A percentile compares a stretch with the other conserved stretches of the same genome.
Evolutionary conservation across 2,888 invertebrate genomes (phyloP).

Genomic region (Aleiodes testaceus): DNA sequence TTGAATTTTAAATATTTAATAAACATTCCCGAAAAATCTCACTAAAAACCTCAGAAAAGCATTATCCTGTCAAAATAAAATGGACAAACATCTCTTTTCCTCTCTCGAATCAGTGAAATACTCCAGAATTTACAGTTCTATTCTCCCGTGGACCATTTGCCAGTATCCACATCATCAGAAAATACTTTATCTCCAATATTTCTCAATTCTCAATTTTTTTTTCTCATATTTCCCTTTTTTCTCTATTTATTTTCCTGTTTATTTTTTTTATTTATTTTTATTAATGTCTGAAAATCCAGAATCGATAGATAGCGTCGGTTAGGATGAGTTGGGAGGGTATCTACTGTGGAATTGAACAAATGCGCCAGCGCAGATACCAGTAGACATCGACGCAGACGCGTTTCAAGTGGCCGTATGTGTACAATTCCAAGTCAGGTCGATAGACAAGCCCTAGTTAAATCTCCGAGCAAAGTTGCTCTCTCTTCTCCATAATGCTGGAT

Average conservation of each 20-base stretch:
- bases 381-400: constrained; percentile 67
- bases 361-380: constrained; percentile 62
- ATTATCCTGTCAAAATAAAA: too few relatives aligned
- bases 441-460: constrained; percentile 70
- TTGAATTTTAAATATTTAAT: too few relatives aligned
- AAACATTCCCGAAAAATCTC: too few relatives aligned
- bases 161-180: too few relatives aligned
- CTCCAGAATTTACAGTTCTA: too few relatives aligned
- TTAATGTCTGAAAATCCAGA: constrained; percentile 66
- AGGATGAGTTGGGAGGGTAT: constrained; percentile 35
- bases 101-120: too few relatives aligned
- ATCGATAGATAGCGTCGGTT: constrained; percentile 58
- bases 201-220: too few relatives aligned
- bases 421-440: constrained; percentile 67
- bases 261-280: background rate
- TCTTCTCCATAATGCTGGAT: background rate
- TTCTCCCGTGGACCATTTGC: too few relatives aligned
- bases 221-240: background rate
- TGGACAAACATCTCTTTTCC: too few relatives aligned
- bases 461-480: constrained; percentile 60
- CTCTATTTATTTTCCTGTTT: background rate
- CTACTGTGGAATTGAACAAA: constrained; percentile 58
- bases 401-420: background rate
- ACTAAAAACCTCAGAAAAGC: too few relatives aligned
- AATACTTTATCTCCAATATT: too few relatives aligned